Evolutionary conservation across 2,113 vertebrate species (phyloP).

Genomic region (Myotis brandtii): DNA sequence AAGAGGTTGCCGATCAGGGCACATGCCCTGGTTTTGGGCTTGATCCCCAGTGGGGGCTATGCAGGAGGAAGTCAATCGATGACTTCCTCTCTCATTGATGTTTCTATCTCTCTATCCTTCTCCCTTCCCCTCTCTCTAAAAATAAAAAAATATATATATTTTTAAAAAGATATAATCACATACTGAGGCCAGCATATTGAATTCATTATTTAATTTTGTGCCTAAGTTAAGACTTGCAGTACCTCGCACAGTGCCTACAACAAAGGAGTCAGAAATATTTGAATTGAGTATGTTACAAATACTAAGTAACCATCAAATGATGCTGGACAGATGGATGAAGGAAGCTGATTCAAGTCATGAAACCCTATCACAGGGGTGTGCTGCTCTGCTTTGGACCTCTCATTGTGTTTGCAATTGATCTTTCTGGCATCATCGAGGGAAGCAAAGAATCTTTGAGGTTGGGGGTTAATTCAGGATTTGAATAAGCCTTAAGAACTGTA

Average conservation of each 20-base stretch:
- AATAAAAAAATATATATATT: no score
- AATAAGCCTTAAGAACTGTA: neutral
- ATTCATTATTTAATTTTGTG: neutral
- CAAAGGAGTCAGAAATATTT: neutral
- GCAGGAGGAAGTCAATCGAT: no score
- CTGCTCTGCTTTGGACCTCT: neutral
- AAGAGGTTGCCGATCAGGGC: no score
- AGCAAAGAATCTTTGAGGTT: neutral
- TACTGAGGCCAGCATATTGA: neutral
- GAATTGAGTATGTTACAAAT: neutral
- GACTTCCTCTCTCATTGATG: no score
- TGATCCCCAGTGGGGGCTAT: no score
- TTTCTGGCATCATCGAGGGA: neutral
- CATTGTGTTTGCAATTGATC: rapidly evolving
- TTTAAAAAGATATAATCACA: neutral
- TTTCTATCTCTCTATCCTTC: no score
- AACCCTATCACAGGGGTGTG: neutral
- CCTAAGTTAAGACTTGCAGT: neutral
- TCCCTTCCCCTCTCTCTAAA: no score
- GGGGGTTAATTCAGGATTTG: neutral
- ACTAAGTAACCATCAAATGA: neutral
- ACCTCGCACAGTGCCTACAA: neutral
- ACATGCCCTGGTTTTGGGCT: no score
- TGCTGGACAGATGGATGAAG: neutral
- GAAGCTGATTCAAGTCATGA: neutral